Evolutionary conservation across 2,797 vertebrate species (phyloP).

Genomic region (Carapus acus): DNA sequence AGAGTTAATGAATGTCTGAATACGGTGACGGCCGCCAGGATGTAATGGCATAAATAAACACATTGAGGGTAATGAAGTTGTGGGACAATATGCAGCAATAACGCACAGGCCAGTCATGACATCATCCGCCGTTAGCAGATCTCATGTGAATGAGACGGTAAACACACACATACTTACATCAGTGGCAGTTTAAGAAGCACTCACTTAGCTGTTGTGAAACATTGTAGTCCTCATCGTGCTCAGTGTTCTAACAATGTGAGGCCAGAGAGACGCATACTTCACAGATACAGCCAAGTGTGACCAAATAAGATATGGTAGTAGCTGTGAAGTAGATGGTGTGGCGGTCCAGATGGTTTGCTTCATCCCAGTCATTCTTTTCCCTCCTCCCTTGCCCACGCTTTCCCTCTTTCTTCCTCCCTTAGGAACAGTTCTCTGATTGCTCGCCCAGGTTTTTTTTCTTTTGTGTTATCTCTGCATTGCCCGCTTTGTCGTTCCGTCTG

Average conservation of each 20-base stretch:
- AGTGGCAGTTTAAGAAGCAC: constrained; percentile 27
- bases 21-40: constrained; percentile 29
- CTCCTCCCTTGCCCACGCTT: background rate
- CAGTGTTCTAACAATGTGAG: constrained; percentile 21
- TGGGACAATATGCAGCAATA: constrained; percentile 21
- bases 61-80: background rate
- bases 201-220: constrained; percentile 1
- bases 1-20: constrained; percentile 53
- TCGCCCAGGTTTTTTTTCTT: constrained; percentile 15
- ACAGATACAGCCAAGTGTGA: constrained; percentile 10
- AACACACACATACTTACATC: constrained; percentile 6
- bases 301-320: constrained; percentile 45
- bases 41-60: constrained; percentile 38
- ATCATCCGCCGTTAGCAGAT: too few species aligned
- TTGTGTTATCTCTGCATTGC: constrained; percentile 23
- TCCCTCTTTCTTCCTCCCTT: constrained; percentile 4
- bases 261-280: too few species aligned
- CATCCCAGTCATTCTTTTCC: constrained; percentile 31
- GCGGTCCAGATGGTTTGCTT: constrained; percentile 53
- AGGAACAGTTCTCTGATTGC: constrained; percentile 16
- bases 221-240: constrained; percentile 32
- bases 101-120: too few species aligned
- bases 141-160: too few species aligned
- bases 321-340: constrained; percentile 21
- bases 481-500: constrained; percentile 23